Percentiles rank a stretch among this genome's conserved stretches.
Conservation (phyloP, 2,888 invertebrate species). For the Artemia sinica region DNA sequence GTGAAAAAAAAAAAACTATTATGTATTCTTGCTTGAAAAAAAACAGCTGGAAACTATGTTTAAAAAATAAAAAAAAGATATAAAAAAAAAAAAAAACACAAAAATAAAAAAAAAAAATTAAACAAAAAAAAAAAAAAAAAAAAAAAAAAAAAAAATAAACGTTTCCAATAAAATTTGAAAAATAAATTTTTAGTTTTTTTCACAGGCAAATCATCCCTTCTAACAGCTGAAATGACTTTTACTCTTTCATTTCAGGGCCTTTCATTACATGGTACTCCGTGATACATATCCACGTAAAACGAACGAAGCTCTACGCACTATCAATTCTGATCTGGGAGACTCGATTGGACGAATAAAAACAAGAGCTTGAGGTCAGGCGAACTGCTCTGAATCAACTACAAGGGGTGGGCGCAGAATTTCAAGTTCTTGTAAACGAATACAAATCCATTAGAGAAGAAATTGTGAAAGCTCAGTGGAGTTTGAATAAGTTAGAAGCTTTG, state of each 20-base stretch:
- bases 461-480: neutral
- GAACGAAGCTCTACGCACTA: neutral
- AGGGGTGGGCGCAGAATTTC: neutral
- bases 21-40: no score
- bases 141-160: no score
- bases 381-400: conserved; percentile 7
- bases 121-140: no score
- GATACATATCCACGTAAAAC: conserved; percentile 9
- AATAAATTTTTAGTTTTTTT: no score
- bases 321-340: conserved; percentile 5
- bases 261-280: conserved; percentile 1
- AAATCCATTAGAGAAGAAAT: conserved; percentile 4
- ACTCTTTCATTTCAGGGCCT: neutral
- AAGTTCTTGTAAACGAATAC: neutral
- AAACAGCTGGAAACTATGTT: no score
- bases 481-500: conserved; percentile 10
- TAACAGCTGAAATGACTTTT: no score
- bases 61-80: no score
- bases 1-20: no score
- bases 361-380: neutral
- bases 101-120: no score
- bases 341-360: conserved; percentile 4
- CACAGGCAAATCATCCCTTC: no score
- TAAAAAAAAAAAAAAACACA: no score
- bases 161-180: no score